phyloP scores from a whole-genome alignment of 2,888 invertebrate genomes.

The Protodeltote pygarga region DNA sequence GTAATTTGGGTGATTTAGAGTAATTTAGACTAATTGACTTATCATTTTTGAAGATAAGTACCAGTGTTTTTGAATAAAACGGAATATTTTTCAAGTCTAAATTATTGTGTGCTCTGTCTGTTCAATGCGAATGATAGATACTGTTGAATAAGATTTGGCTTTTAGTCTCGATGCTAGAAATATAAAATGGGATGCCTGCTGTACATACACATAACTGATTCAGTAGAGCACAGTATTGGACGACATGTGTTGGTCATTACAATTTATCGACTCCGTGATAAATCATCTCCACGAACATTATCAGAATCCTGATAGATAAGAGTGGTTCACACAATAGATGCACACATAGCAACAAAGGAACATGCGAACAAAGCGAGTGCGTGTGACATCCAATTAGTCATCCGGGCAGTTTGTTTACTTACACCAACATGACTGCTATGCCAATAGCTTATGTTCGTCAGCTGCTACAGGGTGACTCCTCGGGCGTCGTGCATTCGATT shows the following conservation, averaged over 20 bases:
- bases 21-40: constrained; percentile 35
- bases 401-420: constrained; percentile 66
- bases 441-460: constrained; percentile 73
- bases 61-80: background rate
- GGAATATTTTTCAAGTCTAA: background rate
- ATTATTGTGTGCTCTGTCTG: too few species aligned
- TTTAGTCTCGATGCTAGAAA: too few species aligned
- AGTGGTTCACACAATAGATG: constrained; percentile 45
- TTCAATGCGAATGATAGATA: too few species aligned
- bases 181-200: too few species aligned
- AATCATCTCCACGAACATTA: constrained; percentile 49
- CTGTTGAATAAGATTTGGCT: too few species aligned
- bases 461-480: constrained; percentile 70
- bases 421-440: constrained; percentile 69
- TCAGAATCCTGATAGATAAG: constrained; percentile 54
- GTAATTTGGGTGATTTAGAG: too few species aligned
- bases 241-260: constrained; percentile 23
- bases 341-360: constrained; percentile 71
- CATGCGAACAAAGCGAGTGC: constrained; percentile 70
- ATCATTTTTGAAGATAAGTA: constrained; percentile 2
- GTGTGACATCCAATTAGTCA: constrained; percentile 78
- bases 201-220: background rate
- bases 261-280: constrained; percentile 43
- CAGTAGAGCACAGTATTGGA: constrained; percentile 7
- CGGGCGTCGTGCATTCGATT: constrained; percentile 60